These are phyloP conservation scores for Rhagophthalmus giganteus DNA, from an alignment of 2,888 invertebrate species.

Conservation along the genomic window DNA sequence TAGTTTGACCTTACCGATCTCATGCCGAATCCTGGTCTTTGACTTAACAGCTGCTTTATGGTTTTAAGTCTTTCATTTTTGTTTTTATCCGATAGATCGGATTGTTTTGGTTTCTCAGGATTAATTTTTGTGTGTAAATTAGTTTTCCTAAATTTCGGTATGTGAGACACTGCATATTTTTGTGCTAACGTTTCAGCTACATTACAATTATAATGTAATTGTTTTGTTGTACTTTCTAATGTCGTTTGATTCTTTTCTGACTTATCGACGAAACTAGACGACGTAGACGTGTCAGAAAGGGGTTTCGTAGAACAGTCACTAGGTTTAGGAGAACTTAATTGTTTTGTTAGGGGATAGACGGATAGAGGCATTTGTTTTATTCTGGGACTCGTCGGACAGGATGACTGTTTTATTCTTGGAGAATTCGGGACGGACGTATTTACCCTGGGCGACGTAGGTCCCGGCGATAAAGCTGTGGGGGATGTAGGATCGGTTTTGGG, in stretches of 20 bases:
- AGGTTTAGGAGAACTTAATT: constrained; percentile 63
- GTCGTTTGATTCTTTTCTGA: constrained; percentile 46
- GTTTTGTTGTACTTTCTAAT: constrained; percentile 35
- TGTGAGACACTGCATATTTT: constrained; percentile 52
- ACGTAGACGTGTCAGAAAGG: constrained; percentile 35
- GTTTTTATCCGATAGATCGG: constrained; percentile 54
- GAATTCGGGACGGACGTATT: constrained; percentile 78
- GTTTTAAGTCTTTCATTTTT: constrained; percentile 68
- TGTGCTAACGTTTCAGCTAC: constrained; percentile 44
- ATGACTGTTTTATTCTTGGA: constrained; percentile 71
- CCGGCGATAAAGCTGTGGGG: constrained; percentile 64
- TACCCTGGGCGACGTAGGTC: constrained; percentile 64
- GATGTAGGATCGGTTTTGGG: constrained; percentile 77
- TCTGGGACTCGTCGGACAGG: constrained; percentile 67
- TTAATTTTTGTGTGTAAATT: constrained; percentile 39
- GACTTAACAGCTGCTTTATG: constrained; percentile 70
- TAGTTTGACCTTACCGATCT: constrained; percentile 60
- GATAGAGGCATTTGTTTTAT: constrained; percentile 64
- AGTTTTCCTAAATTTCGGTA: constrained; percentile 51
- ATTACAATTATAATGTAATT: constrained; percentile 14
- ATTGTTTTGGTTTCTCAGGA: constrained; percentile 38
- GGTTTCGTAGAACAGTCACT: constrained; percentile 45
- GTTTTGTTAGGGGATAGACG: constrained; percentile 62
- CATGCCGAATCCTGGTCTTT: constrained; percentile 68
- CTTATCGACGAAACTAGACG: constrained; percentile 57